A percentile compares a stretch with the other conserved stretches of the same genome.
Conservation (phyloP, 1,140 invertebrate genomes). For the Magallana gigas region DNA sequence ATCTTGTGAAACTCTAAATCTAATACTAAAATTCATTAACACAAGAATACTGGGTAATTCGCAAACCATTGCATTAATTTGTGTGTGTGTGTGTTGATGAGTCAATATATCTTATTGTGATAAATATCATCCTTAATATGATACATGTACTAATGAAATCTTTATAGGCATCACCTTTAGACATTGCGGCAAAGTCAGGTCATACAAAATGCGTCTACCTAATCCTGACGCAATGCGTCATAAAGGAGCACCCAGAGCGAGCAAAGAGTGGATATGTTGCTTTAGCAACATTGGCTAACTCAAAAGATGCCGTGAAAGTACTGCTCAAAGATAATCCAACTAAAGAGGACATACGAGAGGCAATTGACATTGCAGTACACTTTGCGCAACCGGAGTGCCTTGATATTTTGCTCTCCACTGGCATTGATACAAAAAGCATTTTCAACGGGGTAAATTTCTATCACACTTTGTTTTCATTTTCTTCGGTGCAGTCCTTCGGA, state of each 20-base stretch:
- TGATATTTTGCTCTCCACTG: constrained; percentile 64
- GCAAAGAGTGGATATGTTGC: constrained; percentile 64
- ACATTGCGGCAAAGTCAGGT: constrained; percentile 66
- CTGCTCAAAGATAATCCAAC: constrained; percentile 62
- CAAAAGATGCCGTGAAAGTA: constrained; percentile 55
- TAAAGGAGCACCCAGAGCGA: constrained; percentile 63
- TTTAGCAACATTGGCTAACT: constrained; percentile 65
- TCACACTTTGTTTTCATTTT: constrained; percentile 69
- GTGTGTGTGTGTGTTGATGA: too few species aligned
- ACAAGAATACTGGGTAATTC: too few species aligned
- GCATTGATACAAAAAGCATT: constrained; percentile 58
- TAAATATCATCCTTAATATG: too few species aligned
- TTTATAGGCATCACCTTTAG: constrained; percentile 64
- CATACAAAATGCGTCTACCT: constrained; percentile 65
- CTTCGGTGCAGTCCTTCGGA: constrained; percentile 56
- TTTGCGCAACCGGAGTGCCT: constrained; percentile 63
- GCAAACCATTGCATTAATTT: too few species aligned
- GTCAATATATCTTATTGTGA: too few species aligned
- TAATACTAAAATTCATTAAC: too few species aligned
- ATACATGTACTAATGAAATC: not conserved
- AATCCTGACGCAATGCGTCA: constrained; percentile 65
- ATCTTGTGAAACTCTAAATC: not conserved
- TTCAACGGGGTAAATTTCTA: constrained; percentile 69
- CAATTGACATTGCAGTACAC: constrained; percentile 63
- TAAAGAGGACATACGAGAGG: constrained; percentile 61